phyloP scores from a whole-genome alignment of 1,140 invertebrate genomes.

The Arctopsyche grandis region DNA sequence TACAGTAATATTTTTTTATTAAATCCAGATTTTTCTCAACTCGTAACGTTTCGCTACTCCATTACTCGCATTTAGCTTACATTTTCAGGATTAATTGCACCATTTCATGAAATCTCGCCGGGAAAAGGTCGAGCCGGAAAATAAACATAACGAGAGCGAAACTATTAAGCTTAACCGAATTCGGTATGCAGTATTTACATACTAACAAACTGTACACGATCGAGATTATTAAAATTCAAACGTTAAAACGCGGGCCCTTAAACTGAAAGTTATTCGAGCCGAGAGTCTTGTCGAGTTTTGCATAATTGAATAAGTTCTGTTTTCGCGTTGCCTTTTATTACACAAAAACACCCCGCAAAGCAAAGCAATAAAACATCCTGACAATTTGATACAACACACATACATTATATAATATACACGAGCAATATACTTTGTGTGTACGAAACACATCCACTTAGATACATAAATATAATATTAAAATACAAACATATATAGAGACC shows the following conservation, averaged over 20 bases:
- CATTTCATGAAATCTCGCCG: too few relatives aligned
- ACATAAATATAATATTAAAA: neutral
- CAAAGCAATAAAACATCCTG: constrained; percentile 13
- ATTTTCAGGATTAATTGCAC: too few relatives aligned
- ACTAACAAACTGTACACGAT: neutral
- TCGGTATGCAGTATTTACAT: neutral
- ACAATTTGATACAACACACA: constrained; percentile 13
- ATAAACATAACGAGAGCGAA: neutral
- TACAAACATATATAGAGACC: too few relatives aligned
- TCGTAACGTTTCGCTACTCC: too few relatives aligned
- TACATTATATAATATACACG: constrained; percentile 17
- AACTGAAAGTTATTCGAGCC: constrained; percentile 11
- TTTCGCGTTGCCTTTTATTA: constrained; percentile 14
- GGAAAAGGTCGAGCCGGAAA: neutral
- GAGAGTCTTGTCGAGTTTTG: constrained; percentile 8
- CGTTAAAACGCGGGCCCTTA: neutral
- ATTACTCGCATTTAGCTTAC: too few relatives aligned
- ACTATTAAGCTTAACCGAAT: neutral
- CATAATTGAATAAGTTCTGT: constrained; percentile 23
- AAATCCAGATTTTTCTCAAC: too few relatives aligned
- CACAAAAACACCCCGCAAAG: neutral
- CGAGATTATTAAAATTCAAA: constrained; percentile 1
- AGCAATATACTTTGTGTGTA: constrained; percentile 8
- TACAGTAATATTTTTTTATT: too few relatives aligned
- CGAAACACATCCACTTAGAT: neutral